Base-by-base conservation (phyloP, 1,140 invertebrate species). In the Saccostrea cuccullata region DNA sequence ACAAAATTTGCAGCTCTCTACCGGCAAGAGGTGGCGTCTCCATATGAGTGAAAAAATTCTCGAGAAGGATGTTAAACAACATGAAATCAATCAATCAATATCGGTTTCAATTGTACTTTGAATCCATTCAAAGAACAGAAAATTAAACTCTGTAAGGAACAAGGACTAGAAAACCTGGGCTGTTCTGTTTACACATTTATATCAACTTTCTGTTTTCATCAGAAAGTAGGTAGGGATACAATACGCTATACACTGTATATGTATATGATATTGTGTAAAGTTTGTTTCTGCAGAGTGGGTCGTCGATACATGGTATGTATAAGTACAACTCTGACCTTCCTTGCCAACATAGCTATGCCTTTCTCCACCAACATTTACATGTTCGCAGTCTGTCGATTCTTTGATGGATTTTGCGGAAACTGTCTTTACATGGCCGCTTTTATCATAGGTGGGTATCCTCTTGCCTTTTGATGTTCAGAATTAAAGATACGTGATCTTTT, bases 281-380 rank as follows among this genome's bases (percentile, higher is more conserved):
- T 47, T 26, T 12, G 23, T 47, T 55, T 85, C 23, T 64, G n/a
- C 30, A 85, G 84, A 85, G 30, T 58, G 8, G 84, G 84, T 30
- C 84, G 84, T 4, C 55, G 84, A 30, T 85, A 56, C 30, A 58
- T 85, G 30, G 84, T 64, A 23, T 85, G 84, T 85, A 26, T 85
- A 36, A 60, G 26, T n/a, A 55, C 55, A 26, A 60, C 84, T 26
- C 56, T 85, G 1, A 58, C 30, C 26, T 85, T 85, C 84, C 17
- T 85, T 60, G 56, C 55, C 84, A 85, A 85, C 26, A 85, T 85
- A 15, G 84, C 84, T 26, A 85, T 85, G 84, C 84, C 84, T 6
- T 85, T 85, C 84, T 85, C 84, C 55, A 58, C n/a, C 56, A 60
- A n/a, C 23, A 56, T 85, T 12, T 64, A 30, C 6, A 64, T 64